Conservation (phyloP, 37 sponge, comb jelly and placozoan species). For the Haliclona indistincta region DNA sequence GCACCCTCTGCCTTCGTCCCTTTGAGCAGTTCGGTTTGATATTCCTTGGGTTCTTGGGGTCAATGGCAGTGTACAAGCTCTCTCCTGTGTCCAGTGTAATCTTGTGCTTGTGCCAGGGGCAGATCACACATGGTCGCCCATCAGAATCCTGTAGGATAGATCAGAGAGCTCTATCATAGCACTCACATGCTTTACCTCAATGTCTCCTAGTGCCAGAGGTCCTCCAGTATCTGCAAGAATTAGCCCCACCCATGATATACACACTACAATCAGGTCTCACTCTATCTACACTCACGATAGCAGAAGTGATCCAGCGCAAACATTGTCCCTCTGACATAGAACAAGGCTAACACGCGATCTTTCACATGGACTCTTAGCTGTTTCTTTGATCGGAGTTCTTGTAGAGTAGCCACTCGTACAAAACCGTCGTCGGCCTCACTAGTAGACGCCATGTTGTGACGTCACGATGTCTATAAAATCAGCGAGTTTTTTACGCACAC, state of each 20-base stretch:
- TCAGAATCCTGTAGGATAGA: constrained; percentile 58
- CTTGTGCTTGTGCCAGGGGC: constrained; percentile 89
- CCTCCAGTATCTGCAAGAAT: constrained; percentile 74
- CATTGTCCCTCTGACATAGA: constrained; percentile 55
- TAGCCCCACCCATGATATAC: background rate
- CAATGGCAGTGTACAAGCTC: constrained; percentile 83
- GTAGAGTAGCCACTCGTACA: constrained; percentile 18
- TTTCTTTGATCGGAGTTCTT: constrained; percentile 40
- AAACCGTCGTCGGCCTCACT: constrained; percentile 10
- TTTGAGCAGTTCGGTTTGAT: constrained; percentile 66
- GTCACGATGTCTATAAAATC: no score
- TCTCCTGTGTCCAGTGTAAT: constrained; percentile 90
- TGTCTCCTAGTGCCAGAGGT: constrained; percentile 80
- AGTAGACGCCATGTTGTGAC: background rate
- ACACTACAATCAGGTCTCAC: background rate
- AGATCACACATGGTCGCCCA: constrained; percentile 82
- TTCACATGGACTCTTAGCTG: constrained; percentile 52
- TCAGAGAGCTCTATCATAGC: background rate
- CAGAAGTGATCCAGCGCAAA: constrained; percentile 85
- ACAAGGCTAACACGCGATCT: constrained; percentile 68
- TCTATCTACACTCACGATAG: constrained; percentile 70
- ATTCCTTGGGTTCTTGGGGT: constrained; percentile 55
- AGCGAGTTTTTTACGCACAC: no score
- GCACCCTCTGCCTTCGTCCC: constrained; percentile 83
- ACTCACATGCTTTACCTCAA: constrained; percentile 51